Percentiles rank a stretch among this genome's conserved stretches.
Evolutionary conservation across 2,888 invertebrate genomes (phyloP).

Genomic region (Xylota segnis): DNA sequence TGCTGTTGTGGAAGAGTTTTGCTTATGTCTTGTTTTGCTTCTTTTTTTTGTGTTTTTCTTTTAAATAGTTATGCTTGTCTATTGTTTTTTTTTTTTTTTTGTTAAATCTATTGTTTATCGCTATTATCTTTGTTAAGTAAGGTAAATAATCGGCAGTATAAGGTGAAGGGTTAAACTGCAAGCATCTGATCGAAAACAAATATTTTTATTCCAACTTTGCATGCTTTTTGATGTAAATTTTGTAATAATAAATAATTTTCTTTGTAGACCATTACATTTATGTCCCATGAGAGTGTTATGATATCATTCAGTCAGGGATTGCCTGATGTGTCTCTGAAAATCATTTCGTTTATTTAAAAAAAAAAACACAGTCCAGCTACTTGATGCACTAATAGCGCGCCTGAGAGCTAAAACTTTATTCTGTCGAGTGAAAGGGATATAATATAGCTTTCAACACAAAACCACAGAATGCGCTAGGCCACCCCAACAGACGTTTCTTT

Average conservation of each 20-base stretch:
- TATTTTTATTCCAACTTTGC: conserved; percentile 19
- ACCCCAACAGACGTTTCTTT: too few species aligned
- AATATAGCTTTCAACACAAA: too few species aligned
- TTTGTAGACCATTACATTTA: conserved; percentile 18
- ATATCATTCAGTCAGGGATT: neutral
- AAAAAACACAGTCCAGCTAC: too few species aligned
- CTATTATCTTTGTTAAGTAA: conserved; percentile 1
- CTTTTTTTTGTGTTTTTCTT: conserved; percentile 9
- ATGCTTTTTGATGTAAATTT: conserved; percentile 3
- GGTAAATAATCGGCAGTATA: neutral
- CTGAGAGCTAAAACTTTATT: too few species aligned
- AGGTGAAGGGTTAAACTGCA: conserved; percentile 32
- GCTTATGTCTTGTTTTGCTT: conserved; percentile 18
- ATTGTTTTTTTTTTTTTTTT: neutral
- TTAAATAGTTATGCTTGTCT: neutral
- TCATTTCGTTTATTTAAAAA: neutral
- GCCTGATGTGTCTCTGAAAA: neutral
- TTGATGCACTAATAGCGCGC: too few species aligned
- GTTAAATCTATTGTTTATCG: conserved; percentile 3
- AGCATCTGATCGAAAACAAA: conserved; percentile 3
- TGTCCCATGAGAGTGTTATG: conserved; percentile 14
- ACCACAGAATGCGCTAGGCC: too few species aligned
- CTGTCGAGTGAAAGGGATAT: too few species aligned
- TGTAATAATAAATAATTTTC: neutral
- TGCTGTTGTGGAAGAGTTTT: conserved; percentile 22